phyloP scores from a whole-genome alignment of 2,113 vertebrate genomes.

The Spheniscus mendiculus region DNA sequence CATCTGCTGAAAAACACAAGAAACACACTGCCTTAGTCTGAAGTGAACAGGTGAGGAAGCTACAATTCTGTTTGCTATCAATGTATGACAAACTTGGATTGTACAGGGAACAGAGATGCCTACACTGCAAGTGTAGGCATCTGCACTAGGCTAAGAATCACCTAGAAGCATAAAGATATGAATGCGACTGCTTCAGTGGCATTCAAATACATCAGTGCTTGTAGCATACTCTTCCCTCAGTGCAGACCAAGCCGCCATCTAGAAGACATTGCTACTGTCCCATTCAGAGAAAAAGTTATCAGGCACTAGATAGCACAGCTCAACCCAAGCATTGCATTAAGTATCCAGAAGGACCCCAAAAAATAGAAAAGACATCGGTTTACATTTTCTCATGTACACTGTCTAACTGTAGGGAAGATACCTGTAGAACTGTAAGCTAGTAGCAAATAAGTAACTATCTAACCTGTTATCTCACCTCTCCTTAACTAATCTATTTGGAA shows the following conservation, averaged over 20 bases:
- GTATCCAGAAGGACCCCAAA: neutral
- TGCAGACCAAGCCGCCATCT: neutral
- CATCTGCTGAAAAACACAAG: neutral
- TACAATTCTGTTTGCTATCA: neutral
- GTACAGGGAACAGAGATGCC: neutral
- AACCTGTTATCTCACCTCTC: neutral
- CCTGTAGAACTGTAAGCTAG: neutral
- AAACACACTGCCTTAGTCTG: neutral
- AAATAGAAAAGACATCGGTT: neutral
- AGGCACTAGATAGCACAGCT: neutral
- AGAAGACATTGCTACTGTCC: neutral
- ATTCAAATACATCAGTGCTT: neutral
- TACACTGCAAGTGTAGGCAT: neutral
- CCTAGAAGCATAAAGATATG: neutral
- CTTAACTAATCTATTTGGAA: neutral
- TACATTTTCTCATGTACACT: neutral
- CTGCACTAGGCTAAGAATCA: neutral
- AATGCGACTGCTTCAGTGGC: neutral
- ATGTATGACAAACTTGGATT: neutral
- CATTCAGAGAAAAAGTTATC: neutral
- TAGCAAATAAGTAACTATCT: neutral
- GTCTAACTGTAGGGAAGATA: neutral
- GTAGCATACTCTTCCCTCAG: neutral
- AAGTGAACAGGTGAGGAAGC: neutral
- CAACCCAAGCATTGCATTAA: neutral